Base-by-base conservation (phyloP, 2,113 vertebrate genomes). In the Origma solitaria region DNA sequence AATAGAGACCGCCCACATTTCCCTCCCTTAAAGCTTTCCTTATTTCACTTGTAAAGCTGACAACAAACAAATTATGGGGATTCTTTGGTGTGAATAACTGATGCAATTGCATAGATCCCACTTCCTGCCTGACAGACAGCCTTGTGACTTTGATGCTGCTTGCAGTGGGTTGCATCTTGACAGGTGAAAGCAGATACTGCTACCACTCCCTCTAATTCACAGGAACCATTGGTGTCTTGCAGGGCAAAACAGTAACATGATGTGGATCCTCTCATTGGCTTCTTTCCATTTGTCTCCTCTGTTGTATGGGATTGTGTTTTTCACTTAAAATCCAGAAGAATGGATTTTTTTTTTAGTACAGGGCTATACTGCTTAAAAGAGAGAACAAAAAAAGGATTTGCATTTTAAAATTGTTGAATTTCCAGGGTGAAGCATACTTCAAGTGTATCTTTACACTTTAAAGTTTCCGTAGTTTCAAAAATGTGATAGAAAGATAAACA, bases 401-500 rank as follows among this genome's bases (percentile, higher is more conserved):
- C 7, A 1, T 70, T 91, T 50, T 72, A 21, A 33, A 72, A 28
- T 49, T 30, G 30, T 78, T 66, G 40, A 66, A 30, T 66, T 91
- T 69, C 30, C 31, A 81, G 78, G 50, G 23, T 68, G 38, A 88
- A 72, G n/a, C 27, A 21, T 35, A 19, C 17, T 70, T 83, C 9
- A 66, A 79, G 13, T 72, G 56, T 56, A 20, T 83, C 51, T 92
- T 86, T 42, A 47, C 27, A 50, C 10, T 66, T 79, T 10, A 37
- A 75, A 60, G 21, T 95, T 82, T 83, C 54, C 27, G 45, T 79
- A 82, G 72, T 84, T 95, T 88, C 51, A 81, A 72, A 54, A 88
- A 44, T 15, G 62, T 90, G 90, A 93, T 88, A 80, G 54, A 87
- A 66, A 92, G 93, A 95, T 90, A 95, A 95, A 69, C 53, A 87